A percentile compares a stretch with the other conserved stretches of the same genome.
phyloP scores from a whole-genome alignment of 2,888 invertebrate species.

The Oasisia sp. region DNA sequence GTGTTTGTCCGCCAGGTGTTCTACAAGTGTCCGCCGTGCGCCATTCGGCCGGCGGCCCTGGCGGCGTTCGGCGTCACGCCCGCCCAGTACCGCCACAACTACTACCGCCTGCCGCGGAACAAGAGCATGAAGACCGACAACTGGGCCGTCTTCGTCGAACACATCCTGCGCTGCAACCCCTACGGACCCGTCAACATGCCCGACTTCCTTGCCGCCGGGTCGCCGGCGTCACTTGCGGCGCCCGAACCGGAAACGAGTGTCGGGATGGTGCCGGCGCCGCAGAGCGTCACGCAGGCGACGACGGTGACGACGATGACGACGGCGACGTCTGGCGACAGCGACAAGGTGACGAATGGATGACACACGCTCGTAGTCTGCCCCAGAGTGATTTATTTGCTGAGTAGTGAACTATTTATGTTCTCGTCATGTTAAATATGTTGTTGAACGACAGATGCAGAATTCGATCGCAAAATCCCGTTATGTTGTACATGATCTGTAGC shows the following conservation, averaged over 20 bases:
- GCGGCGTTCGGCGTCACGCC: slow-evolving; percentile 13
- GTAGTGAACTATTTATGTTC: too few species aligned
- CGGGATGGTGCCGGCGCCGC: not conserved
- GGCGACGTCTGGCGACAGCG: not conserved
- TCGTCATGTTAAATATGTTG: too few species aligned
- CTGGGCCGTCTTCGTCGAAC: slow-evolving; percentile 21
- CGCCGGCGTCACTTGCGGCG: not conserved
- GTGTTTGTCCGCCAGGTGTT: slow-evolving; percentile 17
- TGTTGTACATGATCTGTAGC: too few species aligned
- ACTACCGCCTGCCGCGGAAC: slow-evolving; percentile 21
- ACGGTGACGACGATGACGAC: not conserved
- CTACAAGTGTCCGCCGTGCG: slow-evolving; percentile 29
- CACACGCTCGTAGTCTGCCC: too few species aligned
- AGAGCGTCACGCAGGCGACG: not conserved
- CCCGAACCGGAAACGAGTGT: not conserved
- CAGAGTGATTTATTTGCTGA: too few species aligned
- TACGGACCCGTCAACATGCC: slow-evolving; percentile 24
- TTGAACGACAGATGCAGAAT: too few species aligned
- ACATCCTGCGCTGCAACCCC: slow-evolving; percentile 17
- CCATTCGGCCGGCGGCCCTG: slow-evolving; percentile 19
- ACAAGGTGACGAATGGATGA: not conserved
- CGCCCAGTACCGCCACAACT: slow-evolving; percentile 17
- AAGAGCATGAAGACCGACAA: not conserved
- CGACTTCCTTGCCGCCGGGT: not conserved
- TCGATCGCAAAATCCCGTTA: too few species aligned